Conservation (phyloP, 92 coral and sea anemone genomes). For the Porites rus region DNA sequence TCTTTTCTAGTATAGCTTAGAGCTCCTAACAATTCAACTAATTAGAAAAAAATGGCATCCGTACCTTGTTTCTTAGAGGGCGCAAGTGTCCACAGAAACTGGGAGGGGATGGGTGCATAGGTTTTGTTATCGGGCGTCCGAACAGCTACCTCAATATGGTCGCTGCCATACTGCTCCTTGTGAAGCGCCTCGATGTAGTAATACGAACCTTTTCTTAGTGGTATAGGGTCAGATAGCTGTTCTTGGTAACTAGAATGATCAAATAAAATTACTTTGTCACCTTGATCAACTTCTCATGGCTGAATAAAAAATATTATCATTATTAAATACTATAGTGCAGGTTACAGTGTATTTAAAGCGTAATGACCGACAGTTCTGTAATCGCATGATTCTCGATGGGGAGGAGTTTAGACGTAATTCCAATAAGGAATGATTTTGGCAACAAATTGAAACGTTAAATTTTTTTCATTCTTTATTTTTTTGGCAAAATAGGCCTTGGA, state of each 20-base stretch:
- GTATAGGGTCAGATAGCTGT: conserved; percentile 18
- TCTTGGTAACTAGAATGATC: conserved; percentile 11
- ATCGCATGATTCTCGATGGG: too few relatives aligned
- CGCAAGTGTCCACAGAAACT: conserved; percentile 63
- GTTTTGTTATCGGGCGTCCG: conserved; percentile 64
- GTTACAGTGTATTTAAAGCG: too few relatives aligned
- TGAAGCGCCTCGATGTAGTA: conserved; percentile 81
- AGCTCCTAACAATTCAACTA: neutral
- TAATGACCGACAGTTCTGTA: too few relatives aligned
- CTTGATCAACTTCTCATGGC: neutral
- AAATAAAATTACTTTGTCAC: neutral
- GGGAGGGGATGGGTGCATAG: conserved; percentile 64
- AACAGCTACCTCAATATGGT: conserved; percentile 70
- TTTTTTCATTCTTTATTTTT: too few relatives aligned
- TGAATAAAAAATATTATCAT: too few relatives aligned
- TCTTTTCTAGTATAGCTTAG: neutral
- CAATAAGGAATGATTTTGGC: too few relatives aligned
- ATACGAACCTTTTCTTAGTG: conserved; percentile 55
- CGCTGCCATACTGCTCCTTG: conserved; percentile 75
- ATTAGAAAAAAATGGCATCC: neutral
- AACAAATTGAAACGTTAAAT: too few relatives aligned
- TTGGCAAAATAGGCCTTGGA: too few relatives aligned
- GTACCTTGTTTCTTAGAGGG: neutral
- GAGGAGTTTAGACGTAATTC: too few relatives aligned
- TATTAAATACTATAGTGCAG: too few relatives aligned